Percentiles rank a stretch among this genome's conserved stretches.
These are phyloP conservation scores for Cynodonichthys magdalenae DNA, from an alignment of 2,797 vertebrate species.

Conservation along the genomic window DNA sequence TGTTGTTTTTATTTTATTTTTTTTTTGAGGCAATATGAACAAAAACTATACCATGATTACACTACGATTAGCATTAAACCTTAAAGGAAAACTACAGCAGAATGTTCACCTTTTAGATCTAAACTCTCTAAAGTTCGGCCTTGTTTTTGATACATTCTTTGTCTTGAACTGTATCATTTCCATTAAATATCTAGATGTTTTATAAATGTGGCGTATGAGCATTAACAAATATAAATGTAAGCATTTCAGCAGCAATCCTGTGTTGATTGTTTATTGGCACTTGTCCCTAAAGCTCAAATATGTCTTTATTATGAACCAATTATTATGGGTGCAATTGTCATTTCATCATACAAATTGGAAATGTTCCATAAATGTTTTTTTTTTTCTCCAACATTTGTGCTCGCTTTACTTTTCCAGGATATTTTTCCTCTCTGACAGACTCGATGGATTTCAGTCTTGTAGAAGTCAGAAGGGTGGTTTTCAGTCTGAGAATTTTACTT, in stretches of 20 bases:
- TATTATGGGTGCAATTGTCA: background rate
- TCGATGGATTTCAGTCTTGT: conserved; percentile 32
- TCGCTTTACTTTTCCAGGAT: conserved; percentile 6
- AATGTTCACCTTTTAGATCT: background rate
- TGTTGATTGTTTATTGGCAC: background rate
- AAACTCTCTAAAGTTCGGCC: background rate
- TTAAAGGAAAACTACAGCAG: conserved; percentile 30
- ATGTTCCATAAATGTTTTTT: background rate
- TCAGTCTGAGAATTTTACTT: conserved; percentile 38
- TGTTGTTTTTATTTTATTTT: background rate
- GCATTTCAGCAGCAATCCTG: conserved; percentile 3
- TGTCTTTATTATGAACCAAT: too few relatives aligned
- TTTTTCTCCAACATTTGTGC: conserved; percentile 1
- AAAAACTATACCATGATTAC: conserved; percentile 15
- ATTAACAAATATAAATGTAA: background rate
- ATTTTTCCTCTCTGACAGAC: conserved; percentile 17
- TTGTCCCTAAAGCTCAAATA: background rate
- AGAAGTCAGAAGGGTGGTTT: conserved; percentile 21
- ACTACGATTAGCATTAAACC: conserved; percentile 27
- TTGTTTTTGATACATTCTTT: too few relatives aligned
- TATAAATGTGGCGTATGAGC: background rate
- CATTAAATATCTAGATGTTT: conserved; percentile 4
- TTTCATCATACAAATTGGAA: background rate
- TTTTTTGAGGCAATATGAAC: conserved; percentile 14
- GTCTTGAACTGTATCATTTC: background rate